Evolutionary conservation across 1,140 invertebrate species (phyloP).

Genomic region (Cydia splendana): DNA sequence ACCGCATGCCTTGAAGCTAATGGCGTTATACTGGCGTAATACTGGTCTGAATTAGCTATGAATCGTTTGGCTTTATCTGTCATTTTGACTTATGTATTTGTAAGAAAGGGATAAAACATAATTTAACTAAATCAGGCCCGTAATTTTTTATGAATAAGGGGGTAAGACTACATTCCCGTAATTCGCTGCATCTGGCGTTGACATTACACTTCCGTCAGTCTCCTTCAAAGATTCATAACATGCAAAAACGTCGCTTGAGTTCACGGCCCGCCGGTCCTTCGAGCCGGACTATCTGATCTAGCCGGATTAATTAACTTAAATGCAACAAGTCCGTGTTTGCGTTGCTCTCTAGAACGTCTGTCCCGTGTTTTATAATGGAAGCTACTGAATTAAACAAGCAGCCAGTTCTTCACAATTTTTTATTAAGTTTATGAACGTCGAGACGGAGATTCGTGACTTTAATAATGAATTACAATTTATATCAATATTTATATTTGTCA

Average conservation of each 20-base stretch:
- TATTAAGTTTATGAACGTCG: constrained; percentile 39
- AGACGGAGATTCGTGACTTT: constrained; percentile 20
- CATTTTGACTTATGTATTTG: too few species aligned
- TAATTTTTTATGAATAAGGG: too few species aligned
- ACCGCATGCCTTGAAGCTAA: not conserved
- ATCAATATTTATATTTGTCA: not conserved
- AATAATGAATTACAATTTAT: constrained; percentile 9
- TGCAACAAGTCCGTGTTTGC: constrained; percentile 76
- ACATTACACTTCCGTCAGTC: constrained; percentile 6
- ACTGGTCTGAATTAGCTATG: too few species aligned
- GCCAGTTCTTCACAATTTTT: constrained; percentile 45
- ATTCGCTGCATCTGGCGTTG: not conserved
- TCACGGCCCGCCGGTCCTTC: constrained; percentile 43
- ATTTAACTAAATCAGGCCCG: too few species aligned
- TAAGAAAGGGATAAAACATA: too few species aligned
- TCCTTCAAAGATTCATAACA: constrained; percentile 23
- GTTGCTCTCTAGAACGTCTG: constrained; percentile 66
- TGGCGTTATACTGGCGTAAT: too few species aligned
- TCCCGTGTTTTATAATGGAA: constrained; percentile 72
- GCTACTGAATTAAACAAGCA: constrained; percentile 68
- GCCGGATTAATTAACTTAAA: constrained; percentile 76
- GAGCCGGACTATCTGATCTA: constrained; percentile 68
- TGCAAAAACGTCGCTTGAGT: constrained; percentile 13
- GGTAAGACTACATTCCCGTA: not conserved
- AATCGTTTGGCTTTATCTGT: too few species aligned